These are phyloP conservation scores for Phorcus lineatus DNA, from an alignment of 2,888 invertebrate genomes.

Conservation along the genomic window DNA sequence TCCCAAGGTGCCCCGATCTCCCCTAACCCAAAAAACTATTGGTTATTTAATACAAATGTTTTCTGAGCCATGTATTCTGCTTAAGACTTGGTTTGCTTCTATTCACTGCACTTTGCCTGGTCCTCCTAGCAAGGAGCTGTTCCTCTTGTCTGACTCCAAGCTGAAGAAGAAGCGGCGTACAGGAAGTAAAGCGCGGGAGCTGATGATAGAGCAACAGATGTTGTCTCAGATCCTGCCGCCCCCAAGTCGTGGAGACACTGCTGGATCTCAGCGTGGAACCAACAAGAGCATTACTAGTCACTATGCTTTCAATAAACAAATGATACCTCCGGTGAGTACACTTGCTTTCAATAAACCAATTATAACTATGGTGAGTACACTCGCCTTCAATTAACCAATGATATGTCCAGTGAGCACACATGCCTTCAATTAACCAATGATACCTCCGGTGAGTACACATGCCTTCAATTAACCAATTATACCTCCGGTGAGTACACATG, in stretches of 20 bases:
- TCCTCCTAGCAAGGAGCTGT: conserved; percentile 65
- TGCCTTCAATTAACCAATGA: conserved; percentile 67
- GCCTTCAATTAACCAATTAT: conserved; percentile 68
- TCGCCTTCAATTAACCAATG: conserved; percentile 66
- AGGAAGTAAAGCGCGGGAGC: conserved; percentile 58
- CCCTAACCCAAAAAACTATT: not conserved
- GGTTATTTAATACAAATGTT: too few species aligned
- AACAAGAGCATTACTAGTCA: conserved; percentile 58
- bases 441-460: conserved; percentile 65
- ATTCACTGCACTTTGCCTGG: too few species aligned
- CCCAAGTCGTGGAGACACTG: not conserved
- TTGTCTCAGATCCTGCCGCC: not conserved
- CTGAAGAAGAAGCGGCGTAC: conserved; percentile 63
- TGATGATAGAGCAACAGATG: conserved; percentile 55
- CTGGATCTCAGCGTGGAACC: not conserved
- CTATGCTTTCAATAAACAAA: conserved; percentile 70
- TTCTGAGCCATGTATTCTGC: too few species aligned
- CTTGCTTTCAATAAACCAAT: conserved; percentile 69
- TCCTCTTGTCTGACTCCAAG: conserved; percentile 63
- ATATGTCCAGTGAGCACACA: conserved; percentile 62
- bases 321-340: conserved; percentile 66
- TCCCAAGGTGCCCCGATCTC: not conserved
- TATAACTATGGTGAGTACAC: conserved; percentile 65
- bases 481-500: conserved; percentile 65
- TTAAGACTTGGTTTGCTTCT: too few species aligned